phyloP scores from a whole-genome alignment of 2,888 invertebrate genomes.

The Thysanoteuthis rhombus region DNA sequence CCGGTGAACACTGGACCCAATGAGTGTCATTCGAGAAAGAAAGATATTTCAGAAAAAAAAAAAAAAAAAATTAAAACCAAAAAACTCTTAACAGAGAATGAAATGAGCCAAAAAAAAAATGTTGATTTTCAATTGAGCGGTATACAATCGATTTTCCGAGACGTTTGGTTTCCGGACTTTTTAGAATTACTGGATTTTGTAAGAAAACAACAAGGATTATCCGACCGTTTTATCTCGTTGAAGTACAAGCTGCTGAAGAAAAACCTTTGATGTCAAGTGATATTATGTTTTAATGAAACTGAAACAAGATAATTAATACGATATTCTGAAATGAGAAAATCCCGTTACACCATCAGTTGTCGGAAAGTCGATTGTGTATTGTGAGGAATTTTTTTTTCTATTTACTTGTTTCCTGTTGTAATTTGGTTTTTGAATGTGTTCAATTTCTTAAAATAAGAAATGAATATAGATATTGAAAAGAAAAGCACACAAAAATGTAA shows the following conservation, averaged over 20 bases:
- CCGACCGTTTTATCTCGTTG: neutral
- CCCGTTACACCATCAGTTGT: neutral
- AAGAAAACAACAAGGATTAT: neutral
- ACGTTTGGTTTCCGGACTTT: neutral
- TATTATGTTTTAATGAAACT: neutral
- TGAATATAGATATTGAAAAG: neutral
- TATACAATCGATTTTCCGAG: neutral
- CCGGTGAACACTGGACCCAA: neutral
- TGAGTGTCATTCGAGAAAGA: neutral
- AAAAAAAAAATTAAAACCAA: neutral
- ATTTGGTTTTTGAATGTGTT: neutral
- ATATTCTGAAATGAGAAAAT: neutral
- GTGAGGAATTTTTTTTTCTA: neutral
- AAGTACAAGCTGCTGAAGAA: neutral
- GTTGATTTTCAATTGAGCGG: neutral
- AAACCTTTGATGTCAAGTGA: neutral
- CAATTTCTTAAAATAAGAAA: neutral
- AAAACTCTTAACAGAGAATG: neutral
- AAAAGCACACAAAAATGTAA: too few relatives aligned
- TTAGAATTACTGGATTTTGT: neutral
- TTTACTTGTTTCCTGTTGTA: neutral
- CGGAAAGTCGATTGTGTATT: neutral
- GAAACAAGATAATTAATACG: neutral
- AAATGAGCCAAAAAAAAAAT: neutral
- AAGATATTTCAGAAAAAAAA: too few relatives aligned